Conservation (phyloP, 2,888 invertebrate species). For the Oxystoma pomonae region DNA sequence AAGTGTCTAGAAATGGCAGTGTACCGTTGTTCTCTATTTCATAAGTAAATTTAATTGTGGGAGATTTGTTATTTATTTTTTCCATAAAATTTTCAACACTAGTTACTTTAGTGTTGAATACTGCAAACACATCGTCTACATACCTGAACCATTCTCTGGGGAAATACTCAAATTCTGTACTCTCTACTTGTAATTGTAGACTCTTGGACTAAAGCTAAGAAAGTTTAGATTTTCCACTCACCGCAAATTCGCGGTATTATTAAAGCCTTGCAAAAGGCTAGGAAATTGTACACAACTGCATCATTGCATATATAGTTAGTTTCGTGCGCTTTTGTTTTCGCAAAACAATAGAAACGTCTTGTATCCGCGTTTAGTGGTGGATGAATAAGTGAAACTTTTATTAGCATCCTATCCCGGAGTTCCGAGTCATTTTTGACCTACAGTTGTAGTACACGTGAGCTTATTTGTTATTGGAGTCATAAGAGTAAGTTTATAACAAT, state of each 20-base stretch:
- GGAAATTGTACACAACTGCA: neutral
- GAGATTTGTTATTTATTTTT: no score
- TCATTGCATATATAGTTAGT: neutral
- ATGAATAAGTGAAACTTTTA: neutral
- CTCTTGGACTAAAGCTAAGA: neutral
- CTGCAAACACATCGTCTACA: no score
- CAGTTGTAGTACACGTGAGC: no score
- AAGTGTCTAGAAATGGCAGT: no score
- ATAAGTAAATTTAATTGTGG: no score
- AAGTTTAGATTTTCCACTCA: neutral
- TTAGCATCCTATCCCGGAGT: neutral
- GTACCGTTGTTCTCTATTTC: no score
- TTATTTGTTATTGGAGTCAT: neutral
- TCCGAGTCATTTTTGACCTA: neutral
- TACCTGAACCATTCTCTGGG: no score
- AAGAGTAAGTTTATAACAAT: neutral
- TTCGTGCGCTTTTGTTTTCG: neutral
- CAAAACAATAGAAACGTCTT: neutral
- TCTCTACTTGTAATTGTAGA: no score
- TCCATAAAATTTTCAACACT: no score
- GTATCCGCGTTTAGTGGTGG: neutral
- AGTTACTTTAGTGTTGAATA: no score
- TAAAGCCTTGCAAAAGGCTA: neutral
- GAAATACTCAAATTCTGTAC: no score
- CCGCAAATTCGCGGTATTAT: neutral